These are phyloP conservation scores for Apostichopus leukothele DNA, from an alignment of 53 echinoderm and acorn worm species.

Conservation along the genomic window DNA sequence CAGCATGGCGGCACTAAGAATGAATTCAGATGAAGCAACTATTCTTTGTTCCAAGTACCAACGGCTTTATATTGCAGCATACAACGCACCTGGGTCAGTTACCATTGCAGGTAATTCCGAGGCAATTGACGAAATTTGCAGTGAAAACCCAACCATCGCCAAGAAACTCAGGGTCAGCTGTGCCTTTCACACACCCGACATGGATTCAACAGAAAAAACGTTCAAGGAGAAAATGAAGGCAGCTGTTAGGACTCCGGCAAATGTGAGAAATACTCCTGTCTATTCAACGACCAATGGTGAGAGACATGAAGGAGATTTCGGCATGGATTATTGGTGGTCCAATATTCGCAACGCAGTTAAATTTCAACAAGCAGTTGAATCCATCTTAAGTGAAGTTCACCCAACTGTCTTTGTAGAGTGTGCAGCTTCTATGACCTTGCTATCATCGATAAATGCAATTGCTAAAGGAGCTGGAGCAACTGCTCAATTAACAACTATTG, in stretches of 20 bases:
- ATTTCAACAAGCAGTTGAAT: slow-evolving; percentile 80
- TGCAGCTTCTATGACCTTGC: slow-evolving; percentile 76
- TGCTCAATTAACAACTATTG: slow-evolving; percentile 56
- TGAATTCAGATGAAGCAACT: slow-evolving; percentile 62
- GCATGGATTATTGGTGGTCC: slow-evolving; percentile 86
- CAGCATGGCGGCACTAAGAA: slow-evolving; percentile 86
- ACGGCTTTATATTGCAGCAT: slow-evolving; percentile 81
- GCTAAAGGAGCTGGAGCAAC: slow-evolving; percentile 61
- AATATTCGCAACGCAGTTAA: slow-evolving; percentile 79
- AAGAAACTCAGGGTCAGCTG: slow-evolving; percentile 85
- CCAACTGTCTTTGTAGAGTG: slow-evolving; percentile 79
- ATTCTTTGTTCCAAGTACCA: slow-evolving; percentile 65
- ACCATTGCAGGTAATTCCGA: slow-evolving; percentile 75
- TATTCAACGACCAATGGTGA: slow-evolving; percentile 83
- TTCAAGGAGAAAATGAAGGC: slow-evolving; percentile 77
- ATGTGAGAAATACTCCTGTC: slow-evolving; percentile 56
- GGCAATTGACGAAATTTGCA: slow-evolving; percentile 63
- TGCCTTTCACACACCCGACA: slow-evolving; percentile 91
- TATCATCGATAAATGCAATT: slow-evolving; percentile 82
- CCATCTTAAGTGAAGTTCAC: slow-evolving; percentile 63
- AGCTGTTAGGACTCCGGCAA: slow-evolving; percentile 63
- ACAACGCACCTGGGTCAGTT: slow-evolving; percentile 79
- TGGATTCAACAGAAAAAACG: slow-evolving; percentile 85
- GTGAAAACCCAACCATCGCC: slow-evolving; percentile 71
- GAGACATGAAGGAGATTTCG: slow-evolving; percentile 72